Evolutionary conservation across 35 echinoderm and acorn worm genomes (phyloP).

Genomic region (Lytechinus pictus): DNA sequence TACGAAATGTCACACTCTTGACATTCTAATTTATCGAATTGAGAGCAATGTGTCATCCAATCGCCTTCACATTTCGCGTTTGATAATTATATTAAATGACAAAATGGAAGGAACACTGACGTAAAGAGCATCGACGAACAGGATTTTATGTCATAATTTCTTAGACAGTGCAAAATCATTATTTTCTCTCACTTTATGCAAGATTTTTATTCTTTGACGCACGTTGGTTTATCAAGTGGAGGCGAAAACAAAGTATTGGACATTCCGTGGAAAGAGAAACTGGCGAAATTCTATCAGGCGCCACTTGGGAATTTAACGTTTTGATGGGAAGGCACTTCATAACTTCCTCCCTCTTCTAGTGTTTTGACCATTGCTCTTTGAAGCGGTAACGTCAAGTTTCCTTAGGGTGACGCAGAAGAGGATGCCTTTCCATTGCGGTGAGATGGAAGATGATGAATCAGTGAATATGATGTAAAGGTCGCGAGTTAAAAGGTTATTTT

Average conservation of each 20-base stretch:
- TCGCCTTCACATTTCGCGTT: no score
- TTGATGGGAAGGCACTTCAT: not conserved
- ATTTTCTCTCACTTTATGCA: not conserved
- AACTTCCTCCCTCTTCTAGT: not conserved
- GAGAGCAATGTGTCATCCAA: no score
- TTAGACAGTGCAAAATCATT: not conserved
- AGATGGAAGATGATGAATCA: not conserved
- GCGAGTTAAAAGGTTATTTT: not conserved
- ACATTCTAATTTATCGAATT: no score
- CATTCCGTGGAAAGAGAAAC: not conserved
- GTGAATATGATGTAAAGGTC: not conserved
- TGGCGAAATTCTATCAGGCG: not conserved
- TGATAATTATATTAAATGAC: no score
- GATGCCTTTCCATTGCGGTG: not conserved
- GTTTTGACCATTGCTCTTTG: constrained; percentile 1
- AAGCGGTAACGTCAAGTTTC: not conserved
- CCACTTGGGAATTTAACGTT: not conserved
- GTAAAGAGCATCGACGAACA: not conserved
- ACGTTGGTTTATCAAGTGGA: not conserved
- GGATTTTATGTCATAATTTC: no score
- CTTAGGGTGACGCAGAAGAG: not conserved
- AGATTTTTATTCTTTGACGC: not conserved
- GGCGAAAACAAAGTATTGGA: not conserved
- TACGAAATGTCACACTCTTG: no score
- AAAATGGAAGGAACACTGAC: not conserved